Evolutionary conservation across 2,797 vertebrate genomes (phyloP).

Genomic region (Sebastiscus tertius): DNA sequence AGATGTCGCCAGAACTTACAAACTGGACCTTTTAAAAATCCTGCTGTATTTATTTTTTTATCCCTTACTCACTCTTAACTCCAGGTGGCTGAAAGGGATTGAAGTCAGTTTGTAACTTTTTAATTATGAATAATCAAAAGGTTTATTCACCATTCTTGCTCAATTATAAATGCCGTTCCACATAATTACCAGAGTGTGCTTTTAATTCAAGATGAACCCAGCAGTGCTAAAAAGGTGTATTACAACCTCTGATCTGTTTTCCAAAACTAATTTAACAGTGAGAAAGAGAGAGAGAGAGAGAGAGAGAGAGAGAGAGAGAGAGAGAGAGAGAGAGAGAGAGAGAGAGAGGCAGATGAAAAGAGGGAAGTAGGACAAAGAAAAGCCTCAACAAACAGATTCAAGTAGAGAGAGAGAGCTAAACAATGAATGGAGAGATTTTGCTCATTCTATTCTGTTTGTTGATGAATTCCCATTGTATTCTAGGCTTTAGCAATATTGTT

Average conservation of each 20-base stretch:
- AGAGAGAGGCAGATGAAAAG: not conserved
- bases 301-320: not conserved
- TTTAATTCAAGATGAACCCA: conserved; percentile 7
- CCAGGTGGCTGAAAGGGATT: not conserved
- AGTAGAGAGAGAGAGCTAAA: not conserved
- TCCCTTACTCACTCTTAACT: not conserved
- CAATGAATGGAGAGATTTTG: conserved; percentile 28
- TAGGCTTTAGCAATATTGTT: conserved; percentile 35
- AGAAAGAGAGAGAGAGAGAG: not conserved
- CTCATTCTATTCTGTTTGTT: conserved; percentile 35
- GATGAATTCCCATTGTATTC: conserved; percentile 36
- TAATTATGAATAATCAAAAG: conserved; percentile 4
- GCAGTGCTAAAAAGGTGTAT: not conserved
- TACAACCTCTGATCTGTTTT: conserved; percentile 6
- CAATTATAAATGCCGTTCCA: not conserved
- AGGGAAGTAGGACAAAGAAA: conserved; percentile 3
- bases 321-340: not conserved
- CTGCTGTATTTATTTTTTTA: not conserved
- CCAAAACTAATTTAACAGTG: conserved; percentile 6
- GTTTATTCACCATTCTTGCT: not conserved
- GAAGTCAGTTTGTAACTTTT: not conserved
- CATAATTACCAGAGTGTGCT: not conserved
- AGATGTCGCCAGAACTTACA: no score
- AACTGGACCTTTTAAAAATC: no score
- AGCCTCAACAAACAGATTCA: not conserved